A percentile compares a stretch with the other conserved stretches of the same genome.
phyloP scores from a whole-genome alignment of 2,113 vertebrate species.

The western clawed frog (Xenopus tropicalis) region UCB_Xtro_10.0 CM004444.2:80001501-80002000 shows the following conservation, averaged over 20 bases:
- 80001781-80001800: slow-evolving; percentile 25
- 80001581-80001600: slow-evolving; percentile 33
- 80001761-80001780: slow-evolving; percentile 45
- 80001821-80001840: neutral
- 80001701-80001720: slow-evolving; percentile 40
- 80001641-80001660: slow-evolving; percentile 43
- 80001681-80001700: slow-evolving; percentile 42
- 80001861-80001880: neutral
- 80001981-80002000: too few relatives aligned
- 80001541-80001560: slow-evolving; percentile 31
- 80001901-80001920: too few relatives aligned
- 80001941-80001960: too few relatives aligned
- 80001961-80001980: too few relatives aligned
- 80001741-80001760: slow-evolving; percentile 43
- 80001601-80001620: slow-evolving; percentile 45
- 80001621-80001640: slow-evolving; percentile 40
- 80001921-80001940: too few relatives aligned
- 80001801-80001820: slow-evolving; percentile 7
- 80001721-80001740: slow-evolving; percentile 40
- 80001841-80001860: neutral
- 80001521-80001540: slow-evolving; percentile 31
- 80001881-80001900: neutral
- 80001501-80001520: slow-evolving; percentile 26
- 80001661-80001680: slow-evolving; percentile 39
- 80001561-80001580: slow-evolving; percentile 5